Base-by-base conservation (phyloP, 2,113 vertebrate species). In the Nettapus auritus region DNA sequence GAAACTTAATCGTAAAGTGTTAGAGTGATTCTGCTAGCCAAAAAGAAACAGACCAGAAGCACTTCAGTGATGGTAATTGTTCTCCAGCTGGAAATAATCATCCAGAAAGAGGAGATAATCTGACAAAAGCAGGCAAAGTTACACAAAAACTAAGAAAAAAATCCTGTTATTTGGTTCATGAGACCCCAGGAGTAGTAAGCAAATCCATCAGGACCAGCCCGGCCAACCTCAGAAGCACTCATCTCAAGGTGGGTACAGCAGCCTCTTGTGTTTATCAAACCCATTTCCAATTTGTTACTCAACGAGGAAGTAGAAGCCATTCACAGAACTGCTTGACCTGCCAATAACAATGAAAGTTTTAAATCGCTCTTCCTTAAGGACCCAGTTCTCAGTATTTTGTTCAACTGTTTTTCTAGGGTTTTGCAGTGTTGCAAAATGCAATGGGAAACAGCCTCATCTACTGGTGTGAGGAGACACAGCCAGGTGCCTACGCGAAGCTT, bases 371-470 rank as follows among this genome's bases (percentile, higher is more conserved):
- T 44, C 70, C 59, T 8, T 25, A 79, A 31, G 59, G 29, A 4
- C 15, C 23, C 42, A 6, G 2, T 23, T 31, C 53, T 40, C 23
- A 42, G 18, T 34, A 28, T 25, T 68, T 50, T 19, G 20, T n/a
- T 40, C 56, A 23, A 31, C 13, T 34, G 46, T 20, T 50, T 70
- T 90, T 34, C 69, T 21, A 57, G 46, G 26, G 25, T 3, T n/a
- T 88, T 40, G 4, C 14, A n/a, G 40, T 3, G 8, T 26, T 48
- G 36, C 53, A 63, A 69, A 83, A 83, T 81, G 31, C 33, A 77
- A 46, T 26, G 71, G 70, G 77, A 90, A 96, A 96, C 76, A 96
- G 86, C 93, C 86, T 93, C 96, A 96, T 68, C 94, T 95, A 76
- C 71, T 89, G 94, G 92, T 70, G 68, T 66, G 42, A 86, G 76